phyloP scores from a whole-genome alignment of 1,140 invertebrate species.

The Subanguina moxae region DNA sequence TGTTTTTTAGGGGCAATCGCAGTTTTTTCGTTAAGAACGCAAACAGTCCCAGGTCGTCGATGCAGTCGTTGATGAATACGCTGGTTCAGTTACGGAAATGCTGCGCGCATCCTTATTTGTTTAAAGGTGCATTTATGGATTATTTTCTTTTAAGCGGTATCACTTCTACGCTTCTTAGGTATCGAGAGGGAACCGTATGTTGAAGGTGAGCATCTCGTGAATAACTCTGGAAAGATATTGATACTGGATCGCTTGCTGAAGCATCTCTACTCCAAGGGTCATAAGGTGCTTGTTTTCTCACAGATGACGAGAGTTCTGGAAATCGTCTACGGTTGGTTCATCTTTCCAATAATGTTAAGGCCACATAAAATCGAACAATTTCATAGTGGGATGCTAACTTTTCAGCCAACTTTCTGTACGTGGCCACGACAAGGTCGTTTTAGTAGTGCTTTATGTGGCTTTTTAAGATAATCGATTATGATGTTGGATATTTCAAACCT shows the following conservation, averaged over 20 bases:
- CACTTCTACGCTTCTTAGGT: not conserved
- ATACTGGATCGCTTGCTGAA: slow-evolving; percentile 79
- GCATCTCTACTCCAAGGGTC: slow-evolving; percentile 77
- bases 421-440: too few species aligned
- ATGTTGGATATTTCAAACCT: slow-evolving; percentile 3
- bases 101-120: slow-evolving; percentile 99
- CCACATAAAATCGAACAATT: too few species aligned
- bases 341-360: too few species aligned
- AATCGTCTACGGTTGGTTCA: slow-evolving; percentile 74
- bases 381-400: too few species aligned
- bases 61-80: slow-evolving; percentile 85
- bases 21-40: slow-evolving; percentile 50
- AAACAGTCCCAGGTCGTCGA: slow-evolving; percentile 15
- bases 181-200: slow-evolving; percentile 48
- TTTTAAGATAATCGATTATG: too few species aligned
- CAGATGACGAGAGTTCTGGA: slow-evolving; percentile 98
- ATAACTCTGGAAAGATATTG: slow-evolving; percentile 72
- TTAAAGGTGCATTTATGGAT: slow-evolving; percentile 62
- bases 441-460: too few species aligned
- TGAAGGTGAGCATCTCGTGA: slow-evolving; percentile 61
- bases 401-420: too few species aligned
- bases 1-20: slow-evolving; percentile 60
- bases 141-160: not conserved
- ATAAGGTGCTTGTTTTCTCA: slow-evolving; percentile 89
- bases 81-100: slow-evolving; percentile 94